Percentiles rank a stretch among this genome's conserved stretches.
Conservation (phyloP, 2,888 invertebrate species). For the Teinopalpus imperialis region DNA sequence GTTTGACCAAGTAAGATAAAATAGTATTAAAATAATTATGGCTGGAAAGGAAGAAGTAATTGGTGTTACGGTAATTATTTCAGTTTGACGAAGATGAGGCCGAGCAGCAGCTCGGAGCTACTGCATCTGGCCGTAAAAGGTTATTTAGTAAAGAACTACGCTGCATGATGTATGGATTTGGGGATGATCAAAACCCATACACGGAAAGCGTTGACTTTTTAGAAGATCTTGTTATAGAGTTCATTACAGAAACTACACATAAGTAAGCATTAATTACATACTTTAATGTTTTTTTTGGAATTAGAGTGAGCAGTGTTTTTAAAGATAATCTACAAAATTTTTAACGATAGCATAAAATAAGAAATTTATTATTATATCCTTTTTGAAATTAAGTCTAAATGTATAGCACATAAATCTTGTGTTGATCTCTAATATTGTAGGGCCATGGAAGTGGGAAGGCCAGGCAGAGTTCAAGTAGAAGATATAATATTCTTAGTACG, state of each 20-base stretch:
- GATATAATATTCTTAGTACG: conserved; percentile 98
- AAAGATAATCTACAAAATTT: too few relatives aligned
- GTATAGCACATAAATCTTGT: too few relatives aligned
- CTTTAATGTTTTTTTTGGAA: too few relatives aligned
- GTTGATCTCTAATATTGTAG: too few relatives aligned
- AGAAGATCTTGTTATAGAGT: conserved; percentile 98
- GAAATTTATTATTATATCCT: too few relatives aligned
- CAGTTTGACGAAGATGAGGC: conserved; percentile 86
- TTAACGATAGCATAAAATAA: too few relatives aligned
- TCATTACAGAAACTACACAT: conserved; percentile 96
- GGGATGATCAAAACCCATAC: conserved; percentile 99
- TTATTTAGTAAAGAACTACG: conserved; percentile 95
- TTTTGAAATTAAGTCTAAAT: too few relatives aligned
- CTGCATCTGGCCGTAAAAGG: conserved; percentile 88
- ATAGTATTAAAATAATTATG: background rate
- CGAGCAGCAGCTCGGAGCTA: conserved; percentile 86
- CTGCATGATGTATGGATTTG: conserved; percentile 99
- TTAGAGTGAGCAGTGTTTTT: too few relatives aligned
- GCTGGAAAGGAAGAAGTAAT: background rate
- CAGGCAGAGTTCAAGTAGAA: conserved; percentile 98
- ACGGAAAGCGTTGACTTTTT: conserved; percentile 98
- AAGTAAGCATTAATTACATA: conserved; percentile 74
- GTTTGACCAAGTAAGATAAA: conserved; percentile 59
- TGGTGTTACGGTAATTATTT: conserved; percentile 21
- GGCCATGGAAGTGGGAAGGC: conserved; percentile 97